Evolutionary conservation across 2,797 vertebrate species (phyloP).

Genomic region (Urophycis tenuis): DNA sequence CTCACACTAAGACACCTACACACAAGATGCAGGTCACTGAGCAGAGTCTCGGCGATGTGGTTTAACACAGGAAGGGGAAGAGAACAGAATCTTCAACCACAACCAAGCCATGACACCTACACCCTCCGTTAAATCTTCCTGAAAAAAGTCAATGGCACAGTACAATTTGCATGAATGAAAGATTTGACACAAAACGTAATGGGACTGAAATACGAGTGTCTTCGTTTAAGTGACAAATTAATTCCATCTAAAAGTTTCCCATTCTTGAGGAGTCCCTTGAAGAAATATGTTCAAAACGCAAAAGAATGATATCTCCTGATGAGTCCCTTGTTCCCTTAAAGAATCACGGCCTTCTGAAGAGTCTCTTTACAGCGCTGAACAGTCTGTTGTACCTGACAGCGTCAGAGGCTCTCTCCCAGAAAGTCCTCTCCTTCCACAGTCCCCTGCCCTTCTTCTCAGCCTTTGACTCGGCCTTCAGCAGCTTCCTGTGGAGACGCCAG

Average conservation of each 20-base stretch:
- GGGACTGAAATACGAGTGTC: background rate
- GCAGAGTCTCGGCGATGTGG: conserved; percentile 19
- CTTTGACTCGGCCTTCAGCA: conserved; percentile 82
- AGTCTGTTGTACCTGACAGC: conserved; percentile 43
- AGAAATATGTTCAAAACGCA: background rate
- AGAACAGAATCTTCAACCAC: background rate
- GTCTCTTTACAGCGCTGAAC: conserved; percentile 49
- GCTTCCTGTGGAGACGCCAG: conserved; percentile 79
- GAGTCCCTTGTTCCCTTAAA: conserved; percentile 18
- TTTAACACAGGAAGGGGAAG: conserved; percentile 37
- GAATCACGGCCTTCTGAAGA: conserved; percentile 52
- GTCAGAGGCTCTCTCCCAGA: conserved; percentile 62
- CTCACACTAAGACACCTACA: background rate
- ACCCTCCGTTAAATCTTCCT: background rate
- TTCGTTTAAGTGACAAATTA: too few relatives aligned
- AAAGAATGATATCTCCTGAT: background rate
- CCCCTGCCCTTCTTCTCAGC: conserved; percentile 81
- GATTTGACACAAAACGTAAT: background rate
- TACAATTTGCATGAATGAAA: background rate
- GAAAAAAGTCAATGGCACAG: background rate
- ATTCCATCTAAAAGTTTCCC: background rate
- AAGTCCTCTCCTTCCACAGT: conserved; percentile 80
- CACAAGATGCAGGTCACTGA: conserved; percentile 17
- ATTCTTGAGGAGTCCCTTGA: background rate
- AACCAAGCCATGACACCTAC: background rate